Evolutionary conservation across 2,888 invertebrate genomes (phyloP), one percentile per base, ranked within the genome.

Genomic region (Andricus quercusramuli): DNA sequence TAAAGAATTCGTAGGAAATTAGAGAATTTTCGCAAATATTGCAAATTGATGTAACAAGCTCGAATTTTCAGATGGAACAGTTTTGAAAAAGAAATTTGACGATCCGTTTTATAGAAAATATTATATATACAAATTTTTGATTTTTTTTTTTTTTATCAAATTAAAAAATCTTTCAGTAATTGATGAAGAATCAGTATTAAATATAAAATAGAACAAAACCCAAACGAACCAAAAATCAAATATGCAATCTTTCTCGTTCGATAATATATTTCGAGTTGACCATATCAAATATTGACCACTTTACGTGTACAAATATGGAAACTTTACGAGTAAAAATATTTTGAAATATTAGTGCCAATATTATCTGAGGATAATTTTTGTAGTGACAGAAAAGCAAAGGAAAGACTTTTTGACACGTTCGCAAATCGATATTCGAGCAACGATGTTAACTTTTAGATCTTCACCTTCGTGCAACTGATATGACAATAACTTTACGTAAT

Each of bases 401-500:
- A 74, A 74, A 74, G 74, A 74, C 74, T 74, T 74, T 59, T 74
- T 74, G 56, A 74, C 51, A 74, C 29, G 74, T 74, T 59, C 74
- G 56, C 56, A 74, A 74, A 74, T 74, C 74, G 74, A 74, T 74
- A 29, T 74, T 74, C 32, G 74, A 74, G 74, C 74, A 74, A 74
- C 74, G 74, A 74, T 74, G 74, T 51, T 74, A 37, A 74, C 37
- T 37, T 74, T 74, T 32, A 74, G 59, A 74, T 22, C 32, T 74
- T 56, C 56, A 74, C 37, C 15, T 74, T 74, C 15, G 37, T 74
- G 74, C 59, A 74, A 74, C 37, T 74, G 56, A 56, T 47, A 47
- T 68, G 74, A 74, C 74, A 74, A 74, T 74, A 74, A 74, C 56
- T 74, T 74, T 59, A 74, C 74, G 56, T 74, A 74, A 74, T 74